Base-by-base conservation (phyloP, 2,888 invertebrate genomes). In the Arrhopalites spinosus region DNA sequence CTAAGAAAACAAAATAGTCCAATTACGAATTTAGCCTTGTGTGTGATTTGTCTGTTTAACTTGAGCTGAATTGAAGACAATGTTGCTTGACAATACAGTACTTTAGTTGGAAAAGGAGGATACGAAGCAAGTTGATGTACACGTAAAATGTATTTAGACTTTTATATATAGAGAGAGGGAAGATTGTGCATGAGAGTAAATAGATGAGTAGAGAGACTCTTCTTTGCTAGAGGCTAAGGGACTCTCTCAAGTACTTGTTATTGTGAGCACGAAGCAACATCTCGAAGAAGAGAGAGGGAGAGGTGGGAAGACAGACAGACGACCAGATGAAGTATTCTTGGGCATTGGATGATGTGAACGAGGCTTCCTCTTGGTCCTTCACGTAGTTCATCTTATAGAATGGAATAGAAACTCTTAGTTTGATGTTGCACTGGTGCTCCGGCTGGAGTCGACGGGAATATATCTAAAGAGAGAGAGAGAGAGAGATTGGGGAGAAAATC, bases 401-500 rank as follows among this genome's bases (percentile, higher is more conserved):
- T 53, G 53, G 53, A 20, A 53, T 53, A 53, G 17, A 20, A 15
- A 11, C n/a, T n/a, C n/a, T n/a, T n/a, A n/a, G n/a, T n/a, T n/a
- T n/a, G n/a, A n/a, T n/a, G n/a, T n/a, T n/a, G n/a, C n/a, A n/a
- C n/a, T n/a, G 36, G 36, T 7, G 36, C n/a, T n/a, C n/a, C n/a
- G 36, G 11, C 45, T 68, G 45, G 68, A 5, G 1, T 68, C 13
- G 50, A 59, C 25, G 25, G 59, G 59, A 36, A 59, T 59, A 25
- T 36, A 20, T 27, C 25, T 7, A 27, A 27, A 59, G n/a, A 8
- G n/a, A 5, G 45, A 64, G n/a, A 45, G 29, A 36, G 36, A n/a
- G 67, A 67, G 56, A 23, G 17, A 66, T 27, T 36, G 29, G 0
- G 50, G 43, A 5, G 69, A 27, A 82, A 82, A 81, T 82, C 79